Evolutionary conservation across 1,140 invertebrate species (phyloP).

Genomic region (Microplitis mediator): DNA sequence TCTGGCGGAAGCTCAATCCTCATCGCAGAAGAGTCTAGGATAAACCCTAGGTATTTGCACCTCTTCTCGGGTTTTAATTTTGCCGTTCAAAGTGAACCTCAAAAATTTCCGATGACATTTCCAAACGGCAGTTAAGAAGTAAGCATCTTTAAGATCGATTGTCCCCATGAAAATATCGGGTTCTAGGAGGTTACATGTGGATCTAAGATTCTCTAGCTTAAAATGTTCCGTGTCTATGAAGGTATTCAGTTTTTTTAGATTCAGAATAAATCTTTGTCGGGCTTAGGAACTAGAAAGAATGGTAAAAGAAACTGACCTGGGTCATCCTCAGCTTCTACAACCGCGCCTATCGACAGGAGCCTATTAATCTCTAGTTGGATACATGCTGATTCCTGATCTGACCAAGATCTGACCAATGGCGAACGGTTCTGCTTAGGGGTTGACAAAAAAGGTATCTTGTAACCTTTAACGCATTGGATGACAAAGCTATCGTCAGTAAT

Average conservation of each 20-base stretch:
- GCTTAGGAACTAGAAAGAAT: background rate
- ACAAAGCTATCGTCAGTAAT: too few relatives aligned
- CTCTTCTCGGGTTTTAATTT: slow-evolving; percentile 17
- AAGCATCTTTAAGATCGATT: slow-evolving; percentile 24
- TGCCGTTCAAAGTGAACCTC: slow-evolving; percentile 30
- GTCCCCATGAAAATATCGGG: too few relatives aligned
- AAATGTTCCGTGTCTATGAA: too few relatives aligned
- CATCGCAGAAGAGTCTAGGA: slow-evolving; percentile 28
- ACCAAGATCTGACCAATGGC: background rate
- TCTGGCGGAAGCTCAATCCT: slow-evolving; percentile 24
- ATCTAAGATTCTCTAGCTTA: too few relatives aligned
- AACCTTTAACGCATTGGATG: too few relatives aligned
- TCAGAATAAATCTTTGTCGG: background rate
- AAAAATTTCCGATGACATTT: slow-evolving; percentile 31
- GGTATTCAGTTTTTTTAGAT: too few relatives aligned
- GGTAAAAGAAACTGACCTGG: background rate
- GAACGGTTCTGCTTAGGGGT: background rate
- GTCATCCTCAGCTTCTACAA: background rate
- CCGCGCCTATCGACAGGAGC: background rate
- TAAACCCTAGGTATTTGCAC: slow-evolving; percentile 35
- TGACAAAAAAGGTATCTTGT: background rate
- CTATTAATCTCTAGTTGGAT: background rate
- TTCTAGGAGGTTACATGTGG: too few relatives aligned
- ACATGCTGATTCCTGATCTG: background rate
- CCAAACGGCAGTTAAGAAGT: slow-evolving; percentile 29